Base-by-base conservation (phyloP, 2,888 invertebrate species). In the Amblyteles armatorius region DNA sequence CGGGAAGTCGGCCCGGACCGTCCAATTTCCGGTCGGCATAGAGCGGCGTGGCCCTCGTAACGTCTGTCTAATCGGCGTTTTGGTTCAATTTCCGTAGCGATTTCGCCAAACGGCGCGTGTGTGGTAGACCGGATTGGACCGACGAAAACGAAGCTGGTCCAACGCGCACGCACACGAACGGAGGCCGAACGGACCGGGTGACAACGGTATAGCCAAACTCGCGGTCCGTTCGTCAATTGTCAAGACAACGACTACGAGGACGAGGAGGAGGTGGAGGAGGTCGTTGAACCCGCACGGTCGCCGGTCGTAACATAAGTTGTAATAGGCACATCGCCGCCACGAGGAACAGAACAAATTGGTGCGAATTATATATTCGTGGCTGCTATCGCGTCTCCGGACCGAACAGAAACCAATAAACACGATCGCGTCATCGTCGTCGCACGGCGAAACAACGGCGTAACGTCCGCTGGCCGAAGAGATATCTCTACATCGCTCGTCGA, bases 221-320 rank as follows among this genome's bases (percentile, higher is more conserved):
- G 74, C 71, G 81, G 82, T 76, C 73, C 50, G 74, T 52, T 67
- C 72, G 63, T 80, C 82, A 83, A 85, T 85, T 85, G 85, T 85
- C 72, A 82, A 67, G 79, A 80, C 72, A 71, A 79, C 83, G 67
- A 11, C 29, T n/a, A 33, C 29, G 63, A 63, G 63, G 63, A 33
- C n/a, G 33, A 29, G 29, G 44, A 71, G 85, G 77, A 33, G 63
- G 63, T 16, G 26, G 33, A 29, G 13, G 44, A 71, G 85, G 77
- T 85, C 85, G 77, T 85, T 83, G 85, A 85, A 85, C 85, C 16
- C 82, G 76, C 22, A 29, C 26, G 57, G 29, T 65, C 63, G 33
- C 50, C 48, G 44, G 44, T 16, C 33, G 48, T 57, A 40, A 16
- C 55, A 19, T 29, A 63, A 63, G 63, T 63, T 63, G 29, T 63